Evolutionary conservation across 1,140 invertebrate species (phyloP).

Genomic region (Hydropsyche tenuis): DNA sequence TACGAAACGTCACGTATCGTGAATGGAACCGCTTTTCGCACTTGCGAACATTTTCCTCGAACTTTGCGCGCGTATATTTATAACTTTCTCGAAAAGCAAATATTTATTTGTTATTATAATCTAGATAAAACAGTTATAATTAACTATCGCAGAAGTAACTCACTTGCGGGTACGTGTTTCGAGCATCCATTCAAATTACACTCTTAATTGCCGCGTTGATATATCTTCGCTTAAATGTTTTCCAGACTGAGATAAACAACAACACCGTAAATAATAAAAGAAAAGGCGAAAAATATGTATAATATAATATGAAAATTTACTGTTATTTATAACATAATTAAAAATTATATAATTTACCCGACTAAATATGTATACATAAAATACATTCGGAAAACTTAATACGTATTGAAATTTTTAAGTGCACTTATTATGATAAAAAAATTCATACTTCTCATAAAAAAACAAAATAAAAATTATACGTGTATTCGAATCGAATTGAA

Average conservation of each 20-base stretch:
- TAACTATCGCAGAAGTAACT: conserved; percentile 17
- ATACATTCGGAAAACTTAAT: no score
- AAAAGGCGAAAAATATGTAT: not conserved
- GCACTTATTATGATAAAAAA: no score
- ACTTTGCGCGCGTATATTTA: not conserved
- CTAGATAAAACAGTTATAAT: conserved; percentile 27
- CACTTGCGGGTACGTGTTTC: conserved; percentile 20
- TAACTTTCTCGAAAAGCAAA: not conserved
- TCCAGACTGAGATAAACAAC: conserved; percentile 23
- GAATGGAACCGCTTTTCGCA: not conserved
- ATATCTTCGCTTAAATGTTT: conserved; percentile 26
- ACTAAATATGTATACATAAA: no score
- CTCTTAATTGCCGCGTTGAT: conserved; percentile 21
- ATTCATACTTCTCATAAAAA: no score
- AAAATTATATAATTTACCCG: no score
- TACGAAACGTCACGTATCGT: not conserved
- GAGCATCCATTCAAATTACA: conserved; percentile 21
- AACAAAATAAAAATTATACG: no score
- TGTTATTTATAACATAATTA: no score
- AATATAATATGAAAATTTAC: not conserved
- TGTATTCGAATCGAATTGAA: no score
- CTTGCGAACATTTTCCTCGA: not conserved
- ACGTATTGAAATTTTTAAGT: no score
- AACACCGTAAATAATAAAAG: conserved; percentile 9
- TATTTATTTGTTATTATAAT: conserved; percentile 21